phyloP scores from a whole-genome alignment of 2,888 invertebrate genomes.

The Aromia moschata region DNA sequence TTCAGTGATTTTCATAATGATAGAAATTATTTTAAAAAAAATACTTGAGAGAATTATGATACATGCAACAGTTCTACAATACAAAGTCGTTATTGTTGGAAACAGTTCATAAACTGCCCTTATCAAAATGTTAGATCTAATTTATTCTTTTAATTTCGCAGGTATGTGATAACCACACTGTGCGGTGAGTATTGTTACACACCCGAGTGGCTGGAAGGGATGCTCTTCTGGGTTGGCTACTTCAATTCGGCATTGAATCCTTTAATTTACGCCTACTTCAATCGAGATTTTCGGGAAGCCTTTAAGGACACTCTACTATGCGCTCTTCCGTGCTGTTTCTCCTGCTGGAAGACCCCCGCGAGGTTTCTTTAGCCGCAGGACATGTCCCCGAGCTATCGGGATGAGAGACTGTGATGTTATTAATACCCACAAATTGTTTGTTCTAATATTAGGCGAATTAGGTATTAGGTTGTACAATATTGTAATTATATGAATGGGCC shows the following conservation, averaged over 20 bases:
- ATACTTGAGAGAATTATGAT: no score
- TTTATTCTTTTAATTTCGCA: conserved; percentile 55
- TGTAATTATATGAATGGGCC: background rate
- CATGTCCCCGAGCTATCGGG: conserved; percentile 50
- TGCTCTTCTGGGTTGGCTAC: conserved; percentile 95
- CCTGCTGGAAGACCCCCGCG: conserved; percentile 76
- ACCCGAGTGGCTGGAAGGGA: conserved; percentile 74
- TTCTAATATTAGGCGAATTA: conserved; percentile 23
- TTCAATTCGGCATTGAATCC: conserved; percentile 96
- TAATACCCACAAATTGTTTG: conserved; percentile 17
- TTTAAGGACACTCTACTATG: conserved; percentile 91
- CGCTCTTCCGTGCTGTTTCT: conserved; percentile 84
- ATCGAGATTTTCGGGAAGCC: conserved; percentile 95
- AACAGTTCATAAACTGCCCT: no score
- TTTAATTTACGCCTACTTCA: conserved; percentile 94
- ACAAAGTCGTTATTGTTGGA: no score
- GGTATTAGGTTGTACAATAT: background rate
- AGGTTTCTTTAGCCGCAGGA: conserved; percentile 63
- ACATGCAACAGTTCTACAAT: no score
- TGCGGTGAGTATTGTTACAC: conserved; percentile 76
- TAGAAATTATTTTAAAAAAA: no score
- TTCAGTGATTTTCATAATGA: no score
- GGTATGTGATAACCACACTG: conserved; percentile 85
- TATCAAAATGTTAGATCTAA: no score
- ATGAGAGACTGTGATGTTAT: conserved; percentile 57